Evolutionary conservation across 2,888 invertebrate species (phyloP), one percentile per base, ranked within the genome.

Genomic region (Trissolcus brochymenae): DNA sequence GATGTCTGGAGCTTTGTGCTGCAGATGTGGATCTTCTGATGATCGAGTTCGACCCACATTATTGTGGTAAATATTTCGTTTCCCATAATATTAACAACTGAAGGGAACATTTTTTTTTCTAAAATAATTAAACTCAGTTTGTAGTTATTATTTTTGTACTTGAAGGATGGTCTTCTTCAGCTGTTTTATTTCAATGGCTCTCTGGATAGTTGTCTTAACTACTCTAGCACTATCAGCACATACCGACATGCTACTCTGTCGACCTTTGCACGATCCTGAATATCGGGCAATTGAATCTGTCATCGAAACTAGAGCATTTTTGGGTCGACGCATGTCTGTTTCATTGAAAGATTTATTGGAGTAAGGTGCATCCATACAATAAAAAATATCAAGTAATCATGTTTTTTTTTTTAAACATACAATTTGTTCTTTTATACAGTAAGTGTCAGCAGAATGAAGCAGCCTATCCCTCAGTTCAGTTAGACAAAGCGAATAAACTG

Each of bases 381-480:
- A 6, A 46, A 14, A 46, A 46, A n/a, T 46, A 1, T 46, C 7
- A 9, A 16, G 1, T 6, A 46, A 46, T 46, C 21, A 6, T 49
- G 2, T 17, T 49, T 49, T 49, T 16, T 17, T 49, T 49, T 49
- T 16, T 49, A 9, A 49, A 14, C 16, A 16, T 49, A 16, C 29
- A 46, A 19, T 57, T 21, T 40, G 11, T 11, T 16, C 7, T 17
- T 29, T 13, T 17, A 2, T 4, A 51, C 21, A 51, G 17, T 80
- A 93, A 93, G 83, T 95, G 95, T 86, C 92, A 93, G 87, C 91
- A 92, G 83, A 93, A 94, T 85, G 91, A 92, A 81, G 92, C 95
- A 78, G 93, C 93, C n/a, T 95, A 94, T 90, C 90, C 91, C 51
- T 93, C 94, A 25, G 94, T 95, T 85, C 93, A 93, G 87, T 89